These are phyloP conservation scores for Tupiocoris notatus DNA, from an alignment of 2,888 invertebrate genomes.

Conservation along the genomic window DNA sequence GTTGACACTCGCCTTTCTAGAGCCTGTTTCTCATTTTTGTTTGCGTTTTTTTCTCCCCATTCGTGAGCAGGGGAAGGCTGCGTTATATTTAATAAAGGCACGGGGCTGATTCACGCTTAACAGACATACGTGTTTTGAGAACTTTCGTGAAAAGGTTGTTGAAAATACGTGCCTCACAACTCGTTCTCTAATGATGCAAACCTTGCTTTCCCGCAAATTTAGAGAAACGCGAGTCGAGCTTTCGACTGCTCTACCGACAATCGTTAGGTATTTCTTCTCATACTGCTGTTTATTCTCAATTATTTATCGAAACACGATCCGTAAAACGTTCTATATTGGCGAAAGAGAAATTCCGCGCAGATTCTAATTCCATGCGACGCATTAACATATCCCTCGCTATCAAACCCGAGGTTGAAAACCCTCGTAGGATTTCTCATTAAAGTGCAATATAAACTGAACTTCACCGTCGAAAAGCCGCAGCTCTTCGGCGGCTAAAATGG, in stretches of 20 bases:
- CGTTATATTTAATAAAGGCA: background rate
- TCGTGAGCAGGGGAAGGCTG: background rate
- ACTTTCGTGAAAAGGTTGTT: background rate
- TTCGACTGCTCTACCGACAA: too few species aligned
- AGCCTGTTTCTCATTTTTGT: background rate
- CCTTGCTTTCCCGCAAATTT: background rate
- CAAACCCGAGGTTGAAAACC: too few species aligned
- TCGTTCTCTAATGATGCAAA: background rate
- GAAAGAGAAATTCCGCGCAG: too few species aligned
- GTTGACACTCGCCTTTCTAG: background rate
- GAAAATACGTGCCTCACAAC: background rate
- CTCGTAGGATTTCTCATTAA: background rate
- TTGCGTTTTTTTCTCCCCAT: background rate
- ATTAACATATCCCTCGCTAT: too few species aligned
- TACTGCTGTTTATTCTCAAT: too few species aligned
- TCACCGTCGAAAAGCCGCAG: background rate
- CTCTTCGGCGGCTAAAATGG: background rate
- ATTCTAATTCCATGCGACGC: too few species aligned
- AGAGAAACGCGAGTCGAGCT: background rate
- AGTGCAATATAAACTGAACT: background rate
- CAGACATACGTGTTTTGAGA: background rate
- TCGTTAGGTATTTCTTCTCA: too few species aligned
- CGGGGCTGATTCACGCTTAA: too few species aligned
- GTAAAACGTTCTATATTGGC: too few species aligned
- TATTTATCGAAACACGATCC: too few species aligned